Conservation (phyloP, 2,113 vertebrate species). For the Raphicerus campestris region DNA sequence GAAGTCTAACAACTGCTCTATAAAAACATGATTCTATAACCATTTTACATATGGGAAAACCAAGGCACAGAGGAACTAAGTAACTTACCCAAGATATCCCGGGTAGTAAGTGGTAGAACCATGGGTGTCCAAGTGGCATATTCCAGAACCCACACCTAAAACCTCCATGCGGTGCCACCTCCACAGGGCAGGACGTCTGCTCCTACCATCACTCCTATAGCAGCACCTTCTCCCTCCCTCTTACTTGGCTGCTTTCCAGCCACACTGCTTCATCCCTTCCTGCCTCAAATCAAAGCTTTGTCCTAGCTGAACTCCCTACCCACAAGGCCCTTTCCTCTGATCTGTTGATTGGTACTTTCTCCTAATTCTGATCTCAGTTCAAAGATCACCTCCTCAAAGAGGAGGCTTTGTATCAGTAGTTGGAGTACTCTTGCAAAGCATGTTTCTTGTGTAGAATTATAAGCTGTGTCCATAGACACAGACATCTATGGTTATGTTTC, state of each 20-base stretch:
- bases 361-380: neutral
- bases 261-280: neutral
- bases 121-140: too few relatives aligned
- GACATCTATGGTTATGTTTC: neutral
- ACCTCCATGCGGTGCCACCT: accelerated
- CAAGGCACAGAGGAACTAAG: neutral
- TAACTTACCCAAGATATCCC: neutral
- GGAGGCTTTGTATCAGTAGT: neutral
- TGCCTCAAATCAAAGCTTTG: neutral
- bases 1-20: neutral
- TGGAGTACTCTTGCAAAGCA: neutral
- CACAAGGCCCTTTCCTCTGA: neutral
- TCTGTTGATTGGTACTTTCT: neutral
- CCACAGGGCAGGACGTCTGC: neutral
- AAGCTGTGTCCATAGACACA: neutral
- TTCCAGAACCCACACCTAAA: neutral
- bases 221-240: too few relatives aligned
- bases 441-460: neutral
- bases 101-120: neutral
- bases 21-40: neutral
- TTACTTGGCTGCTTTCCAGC: neutral
- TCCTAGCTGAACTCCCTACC: neutral
- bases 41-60: neutral
- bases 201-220: accelerated
- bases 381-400: neutral